Conservation (phyloP, 2,888 invertebrate species). For the Scaptomyza parva region DNA sequence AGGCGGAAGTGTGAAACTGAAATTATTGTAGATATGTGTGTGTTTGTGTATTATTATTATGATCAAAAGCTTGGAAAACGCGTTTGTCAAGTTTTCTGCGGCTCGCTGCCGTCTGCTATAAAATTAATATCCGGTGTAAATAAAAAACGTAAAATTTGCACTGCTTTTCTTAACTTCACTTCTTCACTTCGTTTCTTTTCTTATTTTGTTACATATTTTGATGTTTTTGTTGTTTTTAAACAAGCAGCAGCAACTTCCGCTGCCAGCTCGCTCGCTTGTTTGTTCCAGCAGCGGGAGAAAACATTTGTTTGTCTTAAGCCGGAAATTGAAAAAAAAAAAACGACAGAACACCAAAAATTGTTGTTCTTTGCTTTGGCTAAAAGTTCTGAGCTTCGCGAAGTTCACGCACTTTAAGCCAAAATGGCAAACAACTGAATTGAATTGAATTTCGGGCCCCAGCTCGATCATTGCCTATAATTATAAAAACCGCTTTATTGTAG, state of each 20-base stretch:
- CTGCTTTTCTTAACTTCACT: not conserved
- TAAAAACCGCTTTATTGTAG: constrained; percentile 78
- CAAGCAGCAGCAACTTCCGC: constrained; percentile 72
- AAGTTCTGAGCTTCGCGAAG: constrained; percentile 40
- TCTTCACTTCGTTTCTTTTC: no score
- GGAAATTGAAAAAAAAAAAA: constrained; percentile 81
- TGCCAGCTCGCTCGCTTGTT: no score
- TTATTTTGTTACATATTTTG: constrained; percentile 18
- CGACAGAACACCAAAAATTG: constrained; percentile 58
- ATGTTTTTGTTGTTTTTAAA: constrained; percentile 47
- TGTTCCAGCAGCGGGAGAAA: no score
- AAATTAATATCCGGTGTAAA: constrained; percentile 82
- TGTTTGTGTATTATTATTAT: constrained; percentile 30
- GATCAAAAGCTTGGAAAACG: constrained; percentile 65
- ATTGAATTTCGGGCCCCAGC: not conserved
- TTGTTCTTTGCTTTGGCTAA: constrained; percentile 53
- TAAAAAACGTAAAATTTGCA: constrained; percentile 60
- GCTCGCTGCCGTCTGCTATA: constrained; percentile 69
- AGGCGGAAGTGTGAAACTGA: constrained; percentile 64
- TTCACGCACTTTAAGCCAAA: constrained; percentile 31
- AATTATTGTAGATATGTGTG: constrained; percentile 60
- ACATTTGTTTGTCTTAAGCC: constrained; percentile 79
- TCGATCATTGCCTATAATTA: constrained; percentile 58
- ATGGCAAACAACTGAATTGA: constrained; percentile 15
- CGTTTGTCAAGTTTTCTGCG: constrained; percentile 59